A percentile compares a stretch with the other conserved stretches of the same genome.
These are phyloP conservation scores for Neoarius graeffei DNA, from an alignment of 2,113 vertebrate genomes.

Conservation along the genomic window DNA sequence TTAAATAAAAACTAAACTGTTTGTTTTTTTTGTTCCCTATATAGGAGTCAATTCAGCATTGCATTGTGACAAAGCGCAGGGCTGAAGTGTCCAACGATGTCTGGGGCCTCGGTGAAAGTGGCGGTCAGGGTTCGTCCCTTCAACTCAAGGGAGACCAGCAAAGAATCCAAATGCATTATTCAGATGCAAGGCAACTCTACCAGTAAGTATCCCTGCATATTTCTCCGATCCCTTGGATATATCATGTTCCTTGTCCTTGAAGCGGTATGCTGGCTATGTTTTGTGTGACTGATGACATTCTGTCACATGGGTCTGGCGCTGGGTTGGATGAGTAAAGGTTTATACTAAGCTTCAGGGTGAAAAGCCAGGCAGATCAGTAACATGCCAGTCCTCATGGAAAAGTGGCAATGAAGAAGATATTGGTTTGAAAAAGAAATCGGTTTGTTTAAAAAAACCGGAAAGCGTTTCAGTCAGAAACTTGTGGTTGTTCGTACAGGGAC, in stretches of 20 bases:
- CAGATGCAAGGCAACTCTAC: slow-evolving; percentile 99
- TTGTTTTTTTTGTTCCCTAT: slow-evolving; percentile 22
- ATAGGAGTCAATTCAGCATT: slow-evolving; percentile 57
- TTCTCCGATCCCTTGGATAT: slow-evolving; percentile 22
- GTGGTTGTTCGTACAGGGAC: slow-evolving; percentile 29
- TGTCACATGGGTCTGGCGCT: slow-evolving; percentile 29
- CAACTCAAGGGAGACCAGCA: slow-evolving; percentile 92
- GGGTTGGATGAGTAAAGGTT: slow-evolving; percentile 18
- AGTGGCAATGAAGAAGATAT: slow-evolving; percentile 45
- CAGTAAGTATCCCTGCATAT: slow-evolving; percentile 80
- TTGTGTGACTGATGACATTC: slow-evolving; percentile 24
- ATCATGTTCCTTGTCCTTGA: slow-evolving; percentile 21
- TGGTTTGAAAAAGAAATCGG: slow-evolving; percentile 48
- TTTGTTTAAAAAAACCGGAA: too few species aligned
- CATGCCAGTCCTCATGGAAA: neutral
- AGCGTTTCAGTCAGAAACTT: neutral
- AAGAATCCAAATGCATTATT: slow-evolving; percentile 98
- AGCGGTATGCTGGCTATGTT: slow-evolving; percentile 29
- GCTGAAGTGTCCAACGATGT: slow-evolving; percentile 75
- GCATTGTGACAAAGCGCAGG: slow-evolving; percentile 53
- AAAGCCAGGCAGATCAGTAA: slow-evolving; percentile 29
- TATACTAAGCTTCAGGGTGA: slow-evolving; percentile 18
- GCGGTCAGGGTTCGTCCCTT: slow-evolving; percentile 95
- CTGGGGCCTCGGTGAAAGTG: slow-evolving; percentile 97
- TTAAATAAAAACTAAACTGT: neutral